Percentiles rank a stretch among this genome's conserved stretches.
These are phyloP conservation scores for roundworm (Caenorhabditis elegans) DNA, from an alignment of 1,140 invertebrate genomes.

Conservation along the genomic window WBcel235 BX284605.5:6124501-6125000, in stretches of 20 bases:
- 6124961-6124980: background rate
- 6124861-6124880: constrained; percentile 49
- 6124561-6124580: constrained; percentile 52
- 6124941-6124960: constrained; percentile 36
- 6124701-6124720: constrained; percentile 56
- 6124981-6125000: constrained; percentile 46
- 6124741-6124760: constrained; percentile 50
- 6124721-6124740: constrained; percentile 53
- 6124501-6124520: constrained; percentile 53
- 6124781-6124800: constrained; percentile 53
- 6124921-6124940: constrained; percentile 46
- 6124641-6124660: constrained; percentile 49
- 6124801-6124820: constrained; percentile 25
- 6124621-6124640: constrained; percentile 57
- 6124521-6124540: constrained; percentile 55
- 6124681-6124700: constrained; percentile 50
- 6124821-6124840: constrained; percentile 46
- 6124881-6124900: constrained; percentile 50
- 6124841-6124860: constrained; percentile 50
- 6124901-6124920: constrained; percentile 48
- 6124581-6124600: constrained; percentile 53
- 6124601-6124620: constrained; percentile 54
- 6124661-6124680: constrained; percentile 52
- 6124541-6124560: constrained; percentile 51
- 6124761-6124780: constrained; percentile 42